phyloP scores from a whole-genome alignment of 1,140 invertebrate species.

The Scaptomyza graminum region DNA sequence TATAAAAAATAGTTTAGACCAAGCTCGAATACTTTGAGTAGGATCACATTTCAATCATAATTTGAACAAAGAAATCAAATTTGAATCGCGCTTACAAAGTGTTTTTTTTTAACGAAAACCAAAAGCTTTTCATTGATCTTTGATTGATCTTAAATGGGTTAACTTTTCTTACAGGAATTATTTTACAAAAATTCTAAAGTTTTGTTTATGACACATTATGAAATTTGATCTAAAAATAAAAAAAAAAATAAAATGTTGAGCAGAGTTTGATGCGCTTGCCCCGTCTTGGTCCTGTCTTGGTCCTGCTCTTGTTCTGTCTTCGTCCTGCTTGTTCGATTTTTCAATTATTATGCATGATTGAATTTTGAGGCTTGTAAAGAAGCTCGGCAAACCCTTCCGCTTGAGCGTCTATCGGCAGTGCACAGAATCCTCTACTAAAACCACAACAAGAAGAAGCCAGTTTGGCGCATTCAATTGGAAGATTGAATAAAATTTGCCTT shows the following conservation, averaged over 20 bases:
- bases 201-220: slow-evolving; percentile 60
- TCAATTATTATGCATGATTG: slow-evolving; percentile 83
- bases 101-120: too few species aligned
- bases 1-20: too few species aligned
- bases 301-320: neutral
- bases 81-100: too few species aligned
- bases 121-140: neutral
- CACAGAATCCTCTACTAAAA: slow-evolving; percentile 46
- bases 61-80: too few species aligned
- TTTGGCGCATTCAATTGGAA: slow-evolving; percentile 77
- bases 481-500: slow-evolving; percentile 84
- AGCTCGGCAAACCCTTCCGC: slow-evolving; percentile 60
- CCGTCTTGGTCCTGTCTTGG: neutral
- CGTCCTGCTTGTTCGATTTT: slow-evolving; percentile 61
- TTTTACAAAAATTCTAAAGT: slow-evolving; percentile 14
- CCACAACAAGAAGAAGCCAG: slow-evolving; percentile 55
- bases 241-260: too few species aligned
- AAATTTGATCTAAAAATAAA: slow-evolving; percentile 54
- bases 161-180: slow-evolving; percentile 13
- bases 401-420: slow-evolving; percentile 68
- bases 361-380: slow-evolving; percentile 43
- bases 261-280: too few species aligned
- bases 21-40: too few species aligned
- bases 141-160: neutral
- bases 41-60: too few species aligned